A percentile compares a stretch with the other conserved stretches of the same genome.
phyloP scores from a whole-genome alignment of 2,888 invertebrate species.

The Ecdyonurus torrentis region DNA sequence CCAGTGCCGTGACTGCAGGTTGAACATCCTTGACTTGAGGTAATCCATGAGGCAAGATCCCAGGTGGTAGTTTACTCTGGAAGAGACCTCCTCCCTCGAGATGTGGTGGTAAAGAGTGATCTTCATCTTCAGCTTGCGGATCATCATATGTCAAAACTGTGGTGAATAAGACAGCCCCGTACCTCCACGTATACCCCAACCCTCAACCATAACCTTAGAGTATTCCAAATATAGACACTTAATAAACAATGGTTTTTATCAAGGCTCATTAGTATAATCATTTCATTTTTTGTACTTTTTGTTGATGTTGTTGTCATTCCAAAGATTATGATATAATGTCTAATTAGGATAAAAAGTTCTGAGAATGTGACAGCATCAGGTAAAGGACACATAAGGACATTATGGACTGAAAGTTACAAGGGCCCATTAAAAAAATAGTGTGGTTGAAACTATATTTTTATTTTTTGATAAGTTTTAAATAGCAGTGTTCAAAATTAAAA shows the following conservation, averaged over 20 bases:
- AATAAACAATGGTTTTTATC: neutral
- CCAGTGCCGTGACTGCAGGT: slow-evolving; percentile 72
- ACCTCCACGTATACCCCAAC: slow-evolving; percentile 14
- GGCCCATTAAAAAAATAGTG: no score
- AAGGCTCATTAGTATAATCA: no score
- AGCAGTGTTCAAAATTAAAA: no score
- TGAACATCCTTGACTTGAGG: slow-evolving; percentile 92
- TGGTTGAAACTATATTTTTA: no score
- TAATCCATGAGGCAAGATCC: slow-evolving; percentile 79
- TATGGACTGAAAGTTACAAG: no score
- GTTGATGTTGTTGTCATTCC: no score
- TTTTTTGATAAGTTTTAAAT: no score
- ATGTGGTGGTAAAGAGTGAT: slow-evolving; percentile 45
- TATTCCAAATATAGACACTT: neutral
- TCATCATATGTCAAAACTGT: slow-evolving; percentile 98
- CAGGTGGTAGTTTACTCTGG: slow-evolving; percentile 79
- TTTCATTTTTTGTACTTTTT: no score
- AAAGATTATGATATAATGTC: no score
- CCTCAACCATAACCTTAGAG: slow-evolving; percentile 4
- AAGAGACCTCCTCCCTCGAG: slow-evolving; percentile 44
- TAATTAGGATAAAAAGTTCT: no score
- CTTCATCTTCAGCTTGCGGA: slow-evolving; percentile 86
- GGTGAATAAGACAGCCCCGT: slow-evolving; percentile 63
- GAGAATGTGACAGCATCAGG: no score
- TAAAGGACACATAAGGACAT: no score